A percentile compares a stretch with the other conserved stretches of the same genome.
phyloP scores from a whole-genome alignment of 2,888 invertebrate species.

The Drosophila limbata region DNA sequence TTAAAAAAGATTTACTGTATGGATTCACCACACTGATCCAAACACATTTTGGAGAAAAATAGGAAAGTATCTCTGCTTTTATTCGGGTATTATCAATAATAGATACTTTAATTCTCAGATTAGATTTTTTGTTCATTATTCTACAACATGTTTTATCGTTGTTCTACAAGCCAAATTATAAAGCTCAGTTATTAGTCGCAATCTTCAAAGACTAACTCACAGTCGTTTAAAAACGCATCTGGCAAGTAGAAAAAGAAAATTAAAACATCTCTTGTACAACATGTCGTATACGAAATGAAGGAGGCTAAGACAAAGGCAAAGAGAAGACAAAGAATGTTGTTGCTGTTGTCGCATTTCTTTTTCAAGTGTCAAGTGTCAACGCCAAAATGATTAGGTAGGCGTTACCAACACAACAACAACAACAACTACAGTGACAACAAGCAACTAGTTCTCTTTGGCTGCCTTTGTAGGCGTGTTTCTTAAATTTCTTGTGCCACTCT shows the following conservation, averaged over 20 bases:
- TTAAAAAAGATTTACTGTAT: too few relatives aligned
- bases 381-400: conserved; percentile 78
- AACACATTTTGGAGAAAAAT: too few relatives aligned
- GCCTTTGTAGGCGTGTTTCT: conserved; percentile 55
- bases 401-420: conserved; percentile 52
- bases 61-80: background rate
- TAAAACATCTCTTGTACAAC: conserved; percentile 54
- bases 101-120: background rate
- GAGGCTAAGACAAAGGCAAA: conserved; percentile 7
- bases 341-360: conserved; percentile 55
- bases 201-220: conserved; percentile 49
- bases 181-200: conserved; percentile 30
- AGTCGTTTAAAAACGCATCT: conserved; percentile 37
- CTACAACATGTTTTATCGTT: background rate
- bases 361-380: conserved; percentile 78
- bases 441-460: conserved; percentile 48
- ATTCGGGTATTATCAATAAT: background rate
- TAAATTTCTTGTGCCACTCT: conserved; percentile 38
- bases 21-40: too few relatives aligned
- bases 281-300: conserved; percentile 54
- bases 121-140: too few relatives aligned
- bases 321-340: background rate
- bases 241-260: conserved; percentile 55
- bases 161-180: conserved; percentile 3
- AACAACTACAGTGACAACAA: conserved; percentile 17